Evolutionary conservation across 2,888 invertebrate genomes (phyloP).

Genomic region (Reticulitermes lucifugus): DNA sequence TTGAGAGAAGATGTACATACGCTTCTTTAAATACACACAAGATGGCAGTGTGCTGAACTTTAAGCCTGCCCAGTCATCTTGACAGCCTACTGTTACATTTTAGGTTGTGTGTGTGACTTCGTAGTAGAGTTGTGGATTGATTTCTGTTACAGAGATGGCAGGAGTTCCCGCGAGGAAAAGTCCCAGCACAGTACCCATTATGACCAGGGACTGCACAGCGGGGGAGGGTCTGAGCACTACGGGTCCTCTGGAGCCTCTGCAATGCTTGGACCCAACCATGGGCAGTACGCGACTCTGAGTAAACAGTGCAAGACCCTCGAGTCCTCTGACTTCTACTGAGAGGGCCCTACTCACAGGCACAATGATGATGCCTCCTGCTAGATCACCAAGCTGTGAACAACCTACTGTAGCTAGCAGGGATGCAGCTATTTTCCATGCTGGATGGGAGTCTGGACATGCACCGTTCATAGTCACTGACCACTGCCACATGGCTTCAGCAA

Average conservation of each 20-base stretch:
- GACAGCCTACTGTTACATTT: neutral
- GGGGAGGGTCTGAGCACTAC: constrained; percentile 55
- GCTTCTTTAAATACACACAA: too few species aligned
- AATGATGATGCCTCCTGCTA: constrained; percentile 25
- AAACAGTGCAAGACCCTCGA: constrained; percentile 96
- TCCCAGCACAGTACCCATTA: constrained; percentile 55
- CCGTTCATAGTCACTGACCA: constrained; percentile 23
- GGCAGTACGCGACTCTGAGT: constrained; percentile 94
- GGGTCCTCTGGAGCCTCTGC: constrained; percentile 50
- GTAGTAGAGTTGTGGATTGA: neutral
- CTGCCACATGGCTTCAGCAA: neutral
- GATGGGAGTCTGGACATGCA: constrained; percentile 12
- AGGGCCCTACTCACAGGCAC: constrained; percentile 59
- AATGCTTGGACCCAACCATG: constrained; percentile 76
- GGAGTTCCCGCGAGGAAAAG: constrained; percentile 56
- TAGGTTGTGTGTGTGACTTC: neutral
- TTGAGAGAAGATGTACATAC: too few species aligned
- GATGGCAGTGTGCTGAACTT: too few species aligned
- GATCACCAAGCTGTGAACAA: constrained; percentile 24
- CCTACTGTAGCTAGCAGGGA: neutral
- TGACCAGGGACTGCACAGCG: constrained; percentile 53
- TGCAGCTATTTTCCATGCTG: neutral
- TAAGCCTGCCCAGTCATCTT: too few species aligned
- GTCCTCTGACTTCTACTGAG: constrained; percentile 95
- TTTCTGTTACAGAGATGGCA: constrained; percentile 56